Evolutionary conservation across 2,113 vertebrate genomes (phyloP).

Genomic region (Podarcis muralis): DNA sequence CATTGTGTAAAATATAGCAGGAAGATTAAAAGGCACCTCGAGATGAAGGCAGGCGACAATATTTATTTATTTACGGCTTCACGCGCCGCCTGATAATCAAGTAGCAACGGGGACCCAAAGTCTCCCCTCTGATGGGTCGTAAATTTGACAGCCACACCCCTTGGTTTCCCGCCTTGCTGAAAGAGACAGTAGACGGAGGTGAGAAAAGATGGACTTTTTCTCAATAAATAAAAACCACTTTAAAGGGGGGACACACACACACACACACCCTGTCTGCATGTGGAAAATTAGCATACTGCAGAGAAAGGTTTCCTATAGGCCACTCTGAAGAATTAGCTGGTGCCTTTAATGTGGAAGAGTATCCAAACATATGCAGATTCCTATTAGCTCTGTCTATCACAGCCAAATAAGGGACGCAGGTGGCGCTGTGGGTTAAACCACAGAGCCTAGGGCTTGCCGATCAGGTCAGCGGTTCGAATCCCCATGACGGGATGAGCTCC

Average conservation of each 20-base stretch:
- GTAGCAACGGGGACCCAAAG: neutral
- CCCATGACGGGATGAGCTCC: too few relatives aligned
- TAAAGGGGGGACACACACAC: neutral
- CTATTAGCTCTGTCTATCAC: neutral
- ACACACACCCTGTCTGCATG: neutral
- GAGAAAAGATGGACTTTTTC: neutral
- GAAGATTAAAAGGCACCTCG: constrained; percentile 69
- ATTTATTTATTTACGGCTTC: constrained; percentile 50
- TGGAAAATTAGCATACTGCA: neutral
- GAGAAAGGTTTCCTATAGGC: neutral
- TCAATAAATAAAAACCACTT: too few relatives aligned
- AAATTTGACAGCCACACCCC: neutral
- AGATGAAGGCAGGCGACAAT: constrained; percentile 54
- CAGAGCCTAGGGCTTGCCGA: too few relatives aligned
- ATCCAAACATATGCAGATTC: neutral
- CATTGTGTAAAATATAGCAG: constrained; percentile 56
- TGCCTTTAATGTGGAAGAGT: neutral
- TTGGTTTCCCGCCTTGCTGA: neutral
- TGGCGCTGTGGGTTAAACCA: too few relatives aligned
- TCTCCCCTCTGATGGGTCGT: constrained; percentile 28
- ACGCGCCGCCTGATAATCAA: neutral
- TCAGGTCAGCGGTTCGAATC: too few relatives aligned
- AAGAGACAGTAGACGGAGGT: neutral
- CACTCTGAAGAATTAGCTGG: neutral
- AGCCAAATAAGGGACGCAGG: neutral